Conservation (phyloP, 2,113 vertebrate species). For the Bufo gargarizans region DNA sequence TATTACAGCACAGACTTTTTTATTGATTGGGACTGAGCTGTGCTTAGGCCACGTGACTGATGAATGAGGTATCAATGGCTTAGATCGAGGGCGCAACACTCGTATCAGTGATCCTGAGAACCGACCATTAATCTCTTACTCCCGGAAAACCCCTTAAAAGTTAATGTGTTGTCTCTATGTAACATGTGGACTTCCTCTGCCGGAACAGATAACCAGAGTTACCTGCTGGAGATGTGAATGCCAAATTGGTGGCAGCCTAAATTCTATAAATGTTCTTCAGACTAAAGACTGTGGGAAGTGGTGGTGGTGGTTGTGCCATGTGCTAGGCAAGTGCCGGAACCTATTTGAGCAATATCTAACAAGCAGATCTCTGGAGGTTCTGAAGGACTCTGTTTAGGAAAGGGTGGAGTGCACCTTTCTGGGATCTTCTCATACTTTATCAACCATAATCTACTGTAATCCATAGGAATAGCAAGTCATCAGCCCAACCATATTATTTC, state of each 20-base stretch:
- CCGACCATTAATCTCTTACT: no score
- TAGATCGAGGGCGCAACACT: no score
- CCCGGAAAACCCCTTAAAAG: no score
- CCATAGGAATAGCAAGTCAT: neutral
- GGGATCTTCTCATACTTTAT: neutral
- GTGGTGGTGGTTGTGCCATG: neutral
- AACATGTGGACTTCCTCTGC: no score
- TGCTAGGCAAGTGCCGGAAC: neutral
- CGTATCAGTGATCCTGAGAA: no score
- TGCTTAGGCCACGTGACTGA: no score
- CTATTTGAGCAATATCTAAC: neutral
- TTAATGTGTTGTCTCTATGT: no score
- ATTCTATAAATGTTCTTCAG: neutral
- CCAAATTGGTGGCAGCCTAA: neutral
- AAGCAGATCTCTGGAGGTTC: neutral
- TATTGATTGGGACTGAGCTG: no score
- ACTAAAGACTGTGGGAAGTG: neutral
- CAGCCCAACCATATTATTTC: neutral
- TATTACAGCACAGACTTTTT: no score
- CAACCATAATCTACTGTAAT: neutral
- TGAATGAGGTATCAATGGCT: no score
- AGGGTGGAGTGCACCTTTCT: neutral
- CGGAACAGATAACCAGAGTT: no score
- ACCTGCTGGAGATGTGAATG: no score
- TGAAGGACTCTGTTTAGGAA: neutral